Percentiles rank a stretch among this genome's conserved stretches.
Conservation (phyloP, 2,888 invertebrate genomes). For the Leucania comma region DNA sequence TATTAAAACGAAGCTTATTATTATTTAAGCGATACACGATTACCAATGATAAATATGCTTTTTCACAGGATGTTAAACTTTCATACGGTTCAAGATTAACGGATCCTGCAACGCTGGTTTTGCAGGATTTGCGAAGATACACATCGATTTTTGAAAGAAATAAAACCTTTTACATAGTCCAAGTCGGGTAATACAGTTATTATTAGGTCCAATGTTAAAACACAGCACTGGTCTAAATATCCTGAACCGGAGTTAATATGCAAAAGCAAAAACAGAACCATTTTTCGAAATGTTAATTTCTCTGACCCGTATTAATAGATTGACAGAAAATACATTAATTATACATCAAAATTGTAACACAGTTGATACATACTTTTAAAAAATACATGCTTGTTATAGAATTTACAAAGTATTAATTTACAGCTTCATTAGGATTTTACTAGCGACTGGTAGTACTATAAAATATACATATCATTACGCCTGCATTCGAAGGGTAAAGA, state of each 20-base stretch:
- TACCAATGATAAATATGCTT: constrained; percentile 27
- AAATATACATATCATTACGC: neutral
- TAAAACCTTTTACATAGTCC: constrained; percentile 7
- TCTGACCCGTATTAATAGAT: neutral
- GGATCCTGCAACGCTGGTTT: too few relatives aligned
- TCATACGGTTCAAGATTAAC: neutral
- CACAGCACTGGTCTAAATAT: neutral
- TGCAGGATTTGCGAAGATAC: neutral
- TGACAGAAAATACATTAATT: neutral
- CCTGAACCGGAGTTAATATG: neutral
- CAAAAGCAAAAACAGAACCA: neutral
- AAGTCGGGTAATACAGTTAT: neutral
- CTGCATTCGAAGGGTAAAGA: neutral
- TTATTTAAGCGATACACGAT: constrained; percentile 52
- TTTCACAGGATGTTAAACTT: constrained; percentile 12
- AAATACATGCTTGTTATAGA: neutral
- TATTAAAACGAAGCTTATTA: constrained; percentile 59
- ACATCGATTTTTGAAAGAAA: neutral
- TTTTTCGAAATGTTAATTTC: constrained; percentile 2
- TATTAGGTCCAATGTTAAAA: constrained; percentile 1
- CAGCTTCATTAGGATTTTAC: neutral
- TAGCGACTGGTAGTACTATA: neutral
- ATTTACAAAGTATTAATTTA: neutral
- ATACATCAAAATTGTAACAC: neutral
- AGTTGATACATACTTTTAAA: neutral